Evolutionary conservation across 2,113 vertebrate genomes (phyloP), one percentile per base, ranked within the genome.

Genomic region (Nothocercus nigrocapillus): DNA sequence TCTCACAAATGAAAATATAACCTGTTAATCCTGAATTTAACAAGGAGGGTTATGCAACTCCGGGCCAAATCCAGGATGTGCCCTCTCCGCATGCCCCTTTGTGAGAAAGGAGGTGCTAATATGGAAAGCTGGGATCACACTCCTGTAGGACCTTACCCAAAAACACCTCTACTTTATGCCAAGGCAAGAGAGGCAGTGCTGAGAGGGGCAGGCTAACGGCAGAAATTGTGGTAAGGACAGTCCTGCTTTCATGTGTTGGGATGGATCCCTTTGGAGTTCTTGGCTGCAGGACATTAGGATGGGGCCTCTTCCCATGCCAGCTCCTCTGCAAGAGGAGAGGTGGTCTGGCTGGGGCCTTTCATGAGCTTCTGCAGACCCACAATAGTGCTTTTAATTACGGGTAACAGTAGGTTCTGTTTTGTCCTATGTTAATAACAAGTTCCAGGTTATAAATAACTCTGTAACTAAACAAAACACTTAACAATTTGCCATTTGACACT

Each of bases 21-120:
- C 95, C 96, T 94, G 94, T 83, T 97, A 88, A 94, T 97, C 95
- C 93, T 96, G 94, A 96, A 92, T 94, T 90, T 84, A 87, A 67
- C 86, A 89, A 45, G 81, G 58, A 66, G 53, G 67, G 54, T 96
- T 95, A 63, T 59, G 86, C 74, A 90, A 92, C 90, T 62, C 11
- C 27, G 24, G 40, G 58, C 90, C 92, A 89, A 82, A 85, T 94
- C 62, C 90, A 42, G 90, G 92, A 92, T 93, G 66, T 32, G 58
- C 75, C n/a, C 58, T 81, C 11, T 38, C 62, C 6, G 0, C 40
- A 62, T 56, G 69, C 32, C 27, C 10, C 69, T 86, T 47, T 54
- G 44, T 93, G 66, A 59, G 81, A 54, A 88, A 36, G 78, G 79
- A 36, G 56, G 24, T 45, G 63, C 69, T n/a, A 30, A 3, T 79